These are phyloP conservation scores for Fistularia tabacaria DNA, from an alignment of 2,797 vertebrate species.

Conservation along the genomic window DNA sequence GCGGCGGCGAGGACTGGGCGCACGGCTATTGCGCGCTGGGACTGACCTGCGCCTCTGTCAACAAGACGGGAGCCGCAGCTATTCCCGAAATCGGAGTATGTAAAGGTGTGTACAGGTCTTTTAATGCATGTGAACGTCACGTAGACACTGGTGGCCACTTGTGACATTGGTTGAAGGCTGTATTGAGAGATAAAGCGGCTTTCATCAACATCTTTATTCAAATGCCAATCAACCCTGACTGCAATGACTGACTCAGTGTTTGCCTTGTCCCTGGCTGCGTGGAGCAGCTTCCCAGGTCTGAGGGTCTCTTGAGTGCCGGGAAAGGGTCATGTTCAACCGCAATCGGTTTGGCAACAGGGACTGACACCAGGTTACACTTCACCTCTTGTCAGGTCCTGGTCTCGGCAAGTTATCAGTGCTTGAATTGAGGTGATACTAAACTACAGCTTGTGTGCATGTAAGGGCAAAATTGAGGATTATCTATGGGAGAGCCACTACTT, in stretches of 20 bases:
- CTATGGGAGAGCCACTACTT: too few relatives aligned
- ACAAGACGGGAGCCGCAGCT: slow-evolving; percentile 56
- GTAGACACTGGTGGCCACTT: too few relatives aligned
- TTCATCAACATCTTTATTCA: slow-evolving; percentile 26
- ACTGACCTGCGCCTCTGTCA: slow-evolving; percentile 73
- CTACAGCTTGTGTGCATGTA: too few relatives aligned
- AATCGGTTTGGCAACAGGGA: slow-evolving; percentile 5
- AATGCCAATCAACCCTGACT: slow-evolving; percentile 31
- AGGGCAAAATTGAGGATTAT: too few relatives aligned
- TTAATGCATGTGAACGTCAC: too few relatives aligned
- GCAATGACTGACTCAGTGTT: slow-evolving; percentile 37
- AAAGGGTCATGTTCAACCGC: slow-evolving; percentile 51
- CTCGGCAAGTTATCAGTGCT: background rate
- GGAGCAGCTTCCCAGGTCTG: slow-evolving; percentile 34
- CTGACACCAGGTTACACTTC: slow-evolving; percentile 26
- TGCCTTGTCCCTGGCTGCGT: slow-evolving; percentile 33
- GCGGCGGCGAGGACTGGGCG: slow-evolving; percentile 75
- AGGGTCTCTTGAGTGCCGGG: slow-evolving; percentile 53
- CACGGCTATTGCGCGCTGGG: slow-evolving; percentile 77
- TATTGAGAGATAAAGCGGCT: too few relatives aligned
- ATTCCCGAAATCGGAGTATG: slow-evolving; percentile 74
- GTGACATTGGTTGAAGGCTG: background rate
- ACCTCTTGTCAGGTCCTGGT: slow-evolving; percentile 17
- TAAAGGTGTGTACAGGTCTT: slow-evolving; percentile 66
- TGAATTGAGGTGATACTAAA: too few relatives aligned